These are phyloP conservation scores for Xanthorhoe spadicearia DNA, from an alignment of 2,888 invertebrate genomes.

Conservation along the genomic window DNA sequence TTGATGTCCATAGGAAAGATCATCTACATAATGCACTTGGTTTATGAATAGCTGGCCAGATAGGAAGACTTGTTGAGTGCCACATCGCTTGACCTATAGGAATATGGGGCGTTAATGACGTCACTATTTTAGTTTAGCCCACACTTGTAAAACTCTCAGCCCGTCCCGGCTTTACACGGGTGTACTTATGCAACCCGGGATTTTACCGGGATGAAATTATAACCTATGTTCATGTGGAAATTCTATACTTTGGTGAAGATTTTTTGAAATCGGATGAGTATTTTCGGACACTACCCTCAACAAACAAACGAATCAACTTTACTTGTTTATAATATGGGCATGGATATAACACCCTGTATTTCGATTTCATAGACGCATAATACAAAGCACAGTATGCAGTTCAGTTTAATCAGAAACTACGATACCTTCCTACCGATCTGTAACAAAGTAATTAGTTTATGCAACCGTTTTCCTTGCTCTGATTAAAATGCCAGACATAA, in stretches of 20 bases:
- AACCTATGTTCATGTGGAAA: too few relatives aligned
- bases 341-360: background rate
- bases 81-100: constrained; percentile 18
- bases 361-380: background rate
- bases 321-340: too few relatives aligned
- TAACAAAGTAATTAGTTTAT: constrained; percentile 36
- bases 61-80: background rate
- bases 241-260: too few relatives aligned
- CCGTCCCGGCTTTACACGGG: too few relatives aligned
- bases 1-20: too few relatives aligned
- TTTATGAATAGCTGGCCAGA: background rate
- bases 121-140: constrained; percentile 3
- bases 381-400: constrained; percentile 12
- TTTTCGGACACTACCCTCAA: too few relatives aligned
- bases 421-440: constrained; percentile 26
- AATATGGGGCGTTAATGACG: constrained; percentile 21
- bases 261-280: too few relatives aligned
- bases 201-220: too few relatives aligned
- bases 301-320: too few relatives aligned
- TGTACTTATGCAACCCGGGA: too few relatives aligned
- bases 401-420: constrained; percentile 25
- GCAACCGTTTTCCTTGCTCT: constrained; percentile 36
- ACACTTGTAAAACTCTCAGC: background rate
- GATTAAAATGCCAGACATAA: constrained; percentile 34
- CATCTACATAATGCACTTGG: background rate